Base-by-base conservation (phyloP, 53 echinoderm and acorn worm genomes). In the Holothuria leucospilota region DNA sequence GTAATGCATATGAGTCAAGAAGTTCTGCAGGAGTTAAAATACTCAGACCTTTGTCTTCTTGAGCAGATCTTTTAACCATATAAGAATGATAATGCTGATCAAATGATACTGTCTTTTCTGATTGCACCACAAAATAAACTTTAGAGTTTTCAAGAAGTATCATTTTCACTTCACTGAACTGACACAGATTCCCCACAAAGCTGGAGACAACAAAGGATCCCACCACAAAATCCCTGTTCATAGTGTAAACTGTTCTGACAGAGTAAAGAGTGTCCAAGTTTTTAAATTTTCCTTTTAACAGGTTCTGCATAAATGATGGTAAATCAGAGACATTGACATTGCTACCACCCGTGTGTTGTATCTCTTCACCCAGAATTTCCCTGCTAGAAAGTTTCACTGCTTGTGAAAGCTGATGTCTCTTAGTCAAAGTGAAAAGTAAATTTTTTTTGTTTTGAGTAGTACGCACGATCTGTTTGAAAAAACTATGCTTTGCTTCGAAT, bases 401-500 rank as follows among this genome's bases (percentile, higher is more conserved):
- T 69, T 69, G 69, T 38, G 29, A 16, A 29, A 69, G 28, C 34
- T 69, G 26, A 69, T 86, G 75, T 28, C 86, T 56, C 11, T 86
- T 73, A 40, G 29, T 58, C 20, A 85, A 59, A 52, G 85, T 71
- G 29, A 15, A 29, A 28, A 34, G 20, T 24, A 86, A 16, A 77
- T 86, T 77, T 61, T 86, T 86, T 30, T 62, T 62, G 20, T 70
- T 85, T 24, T 87, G 49, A 64, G 87, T 79, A n/a, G 78, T 27
- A 46, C 78, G 78, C 52, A 52, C 64, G 24, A 87, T 68, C 13
- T 65, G 28, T 46, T 87, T n/a, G n/a, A n/a, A n/a, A n/a, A n/a
- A n/a, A n/a, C n/a, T n/a, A n/a, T n/a, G n/a, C n/a, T n/a, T n/a
- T n/a, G n/a, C n/a, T n/a, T n/a, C n/a, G n/a, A n/a, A n/a, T n/a